Percentiles rank a stretch among this genome's conserved stretches.
These are phyloP conservation scores for Alethe castanea DNA, from an alignment of 2,113 vertebrate genomes.

Conservation along the genomic window DNA sequence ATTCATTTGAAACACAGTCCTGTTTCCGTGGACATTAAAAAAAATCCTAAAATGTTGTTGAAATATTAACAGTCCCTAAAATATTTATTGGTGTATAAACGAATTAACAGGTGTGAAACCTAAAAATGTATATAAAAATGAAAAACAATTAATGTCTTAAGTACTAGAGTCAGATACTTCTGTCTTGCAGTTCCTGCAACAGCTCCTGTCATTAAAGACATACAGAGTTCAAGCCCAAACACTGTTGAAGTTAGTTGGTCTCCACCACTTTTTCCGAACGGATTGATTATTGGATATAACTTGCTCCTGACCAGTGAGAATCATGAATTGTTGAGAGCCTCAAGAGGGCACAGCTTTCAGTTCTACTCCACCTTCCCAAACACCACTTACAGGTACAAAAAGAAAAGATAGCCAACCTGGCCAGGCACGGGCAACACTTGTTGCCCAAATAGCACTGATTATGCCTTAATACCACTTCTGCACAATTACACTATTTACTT, in stretches of 20 bases:
- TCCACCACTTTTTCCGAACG: conserved; percentile 72
- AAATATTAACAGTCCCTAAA: not conserved
- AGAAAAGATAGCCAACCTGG: not conserved
- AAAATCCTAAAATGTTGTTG: not conserved
- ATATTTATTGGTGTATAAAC: not conserved
- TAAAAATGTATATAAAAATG: not conserved
- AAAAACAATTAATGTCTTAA: not conserved
- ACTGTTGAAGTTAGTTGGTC: conserved; percentile 78
- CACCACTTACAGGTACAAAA: conserved; percentile 73
- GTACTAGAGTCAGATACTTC: not conserved
- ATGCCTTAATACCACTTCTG: not conserved
- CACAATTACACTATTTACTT: not conserved
- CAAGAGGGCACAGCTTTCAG: conserved; percentile 71
- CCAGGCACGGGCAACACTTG: not conserved
- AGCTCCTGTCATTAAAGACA: conserved; percentile 65
- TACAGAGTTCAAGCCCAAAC: conserved; percentile 69
- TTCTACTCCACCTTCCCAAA: conserved; percentile 76
- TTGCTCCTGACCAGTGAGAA: conserved; percentile 68
- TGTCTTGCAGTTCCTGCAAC: conserved; percentile 69
- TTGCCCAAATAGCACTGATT: not conserved
- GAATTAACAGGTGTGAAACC: not conserved
- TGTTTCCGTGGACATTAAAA: not conserved
- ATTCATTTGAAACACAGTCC: not conserved
- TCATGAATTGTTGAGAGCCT: conserved; percentile 56
- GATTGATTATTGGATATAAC: conserved; percentile 77